phyloP scores from a whole-genome alignment of 2,888 invertebrate species.

The Latheticus oryzae region DNA sequence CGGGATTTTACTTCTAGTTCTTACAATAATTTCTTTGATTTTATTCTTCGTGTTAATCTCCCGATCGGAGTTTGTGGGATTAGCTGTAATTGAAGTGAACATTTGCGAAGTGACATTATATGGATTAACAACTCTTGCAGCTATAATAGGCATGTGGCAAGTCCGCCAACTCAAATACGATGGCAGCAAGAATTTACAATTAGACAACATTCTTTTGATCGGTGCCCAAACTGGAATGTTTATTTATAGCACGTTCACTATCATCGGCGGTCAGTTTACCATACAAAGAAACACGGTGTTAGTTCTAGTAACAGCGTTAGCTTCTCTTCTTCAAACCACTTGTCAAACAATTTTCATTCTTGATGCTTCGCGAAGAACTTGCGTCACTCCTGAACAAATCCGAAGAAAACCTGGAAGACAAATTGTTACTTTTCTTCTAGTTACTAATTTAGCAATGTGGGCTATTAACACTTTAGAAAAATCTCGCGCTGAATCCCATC shows the following conservation, averaged over 20 bases:
- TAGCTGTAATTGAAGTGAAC: conserved; percentile 81
- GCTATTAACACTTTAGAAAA: conserved; percentile 87
- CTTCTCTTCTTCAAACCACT: conserved; percentile 82
- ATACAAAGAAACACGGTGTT: conserved; percentile 63
- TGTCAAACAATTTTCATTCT: conserved; percentile 83
- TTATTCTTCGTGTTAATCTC: conserved; percentile 89
- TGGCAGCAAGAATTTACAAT: conserved; percentile 62
- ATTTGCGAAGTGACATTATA: conserved; percentile 82
- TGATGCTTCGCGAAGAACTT: conserved; percentile 80
- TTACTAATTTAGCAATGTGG: conserved; percentile 88
- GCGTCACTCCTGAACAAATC: conserved; percentile 77
- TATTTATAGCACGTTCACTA: conserved; percentile 87
- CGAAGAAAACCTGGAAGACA: conserved; percentile 85
- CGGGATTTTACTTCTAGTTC: conserved; percentile 81
- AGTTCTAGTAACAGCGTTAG: conserved; percentile 77
- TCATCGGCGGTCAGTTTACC: conserved; percentile 81
- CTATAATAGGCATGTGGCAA: conserved; percentile 72
- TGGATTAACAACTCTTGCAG: conserved; percentile 68
- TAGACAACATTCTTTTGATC: conserved; percentile 85
- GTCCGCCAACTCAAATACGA: conserved; percentile 78
- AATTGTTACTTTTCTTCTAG: conserved; percentile 83
- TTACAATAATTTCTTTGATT: conserved; percentile 84
- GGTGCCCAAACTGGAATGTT: conserved; percentile 88
- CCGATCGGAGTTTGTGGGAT: conserved; percentile 69
- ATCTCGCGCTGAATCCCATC: conserved; percentile 84